Evolutionary conservation across 2,888 invertebrate genomes (phyloP).

Genomic region (Hymenopus coronatus): DNA sequence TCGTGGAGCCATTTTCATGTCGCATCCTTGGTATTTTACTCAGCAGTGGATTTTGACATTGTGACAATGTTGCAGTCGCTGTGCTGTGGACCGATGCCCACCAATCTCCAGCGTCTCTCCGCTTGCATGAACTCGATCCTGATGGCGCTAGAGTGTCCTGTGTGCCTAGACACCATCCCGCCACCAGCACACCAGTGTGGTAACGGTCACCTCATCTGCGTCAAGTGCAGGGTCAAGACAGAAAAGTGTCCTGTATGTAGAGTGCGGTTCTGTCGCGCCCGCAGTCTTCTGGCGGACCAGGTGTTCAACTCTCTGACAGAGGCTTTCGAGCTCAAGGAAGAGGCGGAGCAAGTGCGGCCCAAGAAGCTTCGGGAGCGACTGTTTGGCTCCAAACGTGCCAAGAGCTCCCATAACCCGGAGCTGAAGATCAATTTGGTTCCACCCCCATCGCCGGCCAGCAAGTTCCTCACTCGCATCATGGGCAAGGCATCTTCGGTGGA

Average conservation of each 20-base stretch:
- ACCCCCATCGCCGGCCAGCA: constrained; percentile 48
- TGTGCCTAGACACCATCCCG: constrained; percentile 38
- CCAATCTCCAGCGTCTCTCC: constrained; percentile 53
- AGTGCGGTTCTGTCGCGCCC: constrained; percentile 48
- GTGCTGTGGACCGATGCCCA: constrained; percentile 57
- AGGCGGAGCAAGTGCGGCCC: constrained; percentile 41
- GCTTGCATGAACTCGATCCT: constrained; percentile 53
- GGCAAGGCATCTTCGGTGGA: constrained; percentile 52
- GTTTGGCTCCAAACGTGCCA: constrained; percentile 41
- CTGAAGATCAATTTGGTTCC: constrained; percentile 44
- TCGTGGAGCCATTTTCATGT: no score
- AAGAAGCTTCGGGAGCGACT: constrained; percentile 51
- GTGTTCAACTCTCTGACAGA: constrained; percentile 52
- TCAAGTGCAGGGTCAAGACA: constrained; percentile 34
- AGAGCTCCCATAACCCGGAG: constrained; percentile 39
- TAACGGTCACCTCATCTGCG: constrained; percentile 37
- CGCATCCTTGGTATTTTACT: no score
- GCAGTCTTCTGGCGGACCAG: constrained; percentile 55
- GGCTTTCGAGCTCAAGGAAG: constrained; percentile 50
- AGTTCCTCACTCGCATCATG: constrained; percentile 51
- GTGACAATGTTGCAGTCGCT: constrained; percentile 43
- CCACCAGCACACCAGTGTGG: constrained; percentile 38
- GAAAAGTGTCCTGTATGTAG: constrained; percentile 36
- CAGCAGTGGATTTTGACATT: no score
- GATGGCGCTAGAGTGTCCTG: constrained; percentile 41